Evolutionary conservation across 64 coral and sea anemone genomes (phyloP), one percentile per base, ranked within the genome.

Genomic region (Porites australiensis): DNA sequence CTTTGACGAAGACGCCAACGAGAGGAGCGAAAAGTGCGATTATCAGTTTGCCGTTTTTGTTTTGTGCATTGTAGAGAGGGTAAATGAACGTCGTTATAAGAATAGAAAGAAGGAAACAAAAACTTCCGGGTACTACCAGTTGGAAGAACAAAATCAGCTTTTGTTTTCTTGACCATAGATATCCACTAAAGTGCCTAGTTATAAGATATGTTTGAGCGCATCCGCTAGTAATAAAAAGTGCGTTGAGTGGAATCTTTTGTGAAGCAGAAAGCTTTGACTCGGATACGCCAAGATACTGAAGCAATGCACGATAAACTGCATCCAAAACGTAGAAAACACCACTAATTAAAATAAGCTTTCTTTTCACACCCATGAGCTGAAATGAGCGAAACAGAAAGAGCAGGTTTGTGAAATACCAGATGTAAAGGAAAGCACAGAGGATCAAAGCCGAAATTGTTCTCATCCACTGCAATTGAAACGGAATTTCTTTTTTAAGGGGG

Each of bases 21-120:
- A 80, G 77, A 62, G 77, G 77, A 44, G 53, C 27, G 21, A 80
- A 80, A 4, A 80, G 10, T 46, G 77, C 77, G 10, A 80, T 80
- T 12, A 80, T 15, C 27, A 80, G 77, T 80, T 80, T 80, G 6
- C 22, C 77, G 1, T 80, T 5, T 45, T 21, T 12, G 22, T 60
- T 6, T 80, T 80, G 10, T 44, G 23, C 15, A 27, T 62, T 80
- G 4, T 60, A 62, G 11, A 6, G 11, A 5, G 77, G 77, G 11
- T 80, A 80, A 60, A 80, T 80, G 10, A 62, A 80, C 21, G 13
- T 8, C 8, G 55, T n/a, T 23, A 43, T 8, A 6, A 70, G 21
- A 8, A 58, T 0, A 8, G 23, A 37, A 22, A 12, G 1, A 18
- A 37, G 13, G 54, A 58, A 59, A 13, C 19, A 79, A 27, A 79